Conservation (phyloP, 1,140 invertebrate species). For the Himalopsyche phryganea region DNA sequence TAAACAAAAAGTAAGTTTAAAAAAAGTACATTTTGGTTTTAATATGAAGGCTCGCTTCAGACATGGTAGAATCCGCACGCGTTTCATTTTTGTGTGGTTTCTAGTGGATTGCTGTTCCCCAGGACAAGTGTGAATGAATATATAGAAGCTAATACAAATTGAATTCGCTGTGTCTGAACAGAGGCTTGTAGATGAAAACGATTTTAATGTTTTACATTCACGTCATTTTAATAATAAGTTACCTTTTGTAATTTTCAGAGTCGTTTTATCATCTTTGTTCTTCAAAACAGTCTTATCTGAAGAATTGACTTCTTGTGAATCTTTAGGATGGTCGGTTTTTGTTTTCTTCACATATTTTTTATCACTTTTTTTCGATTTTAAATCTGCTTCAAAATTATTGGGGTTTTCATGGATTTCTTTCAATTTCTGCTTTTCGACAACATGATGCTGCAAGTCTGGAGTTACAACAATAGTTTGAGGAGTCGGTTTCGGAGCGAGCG, state of each 20-base stretch:
- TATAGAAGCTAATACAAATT: too few species aligned
- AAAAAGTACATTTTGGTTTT: too few species aligned
- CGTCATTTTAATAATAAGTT: neutral
- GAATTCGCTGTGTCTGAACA: too few species aligned
- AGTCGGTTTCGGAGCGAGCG: conserved; percentile 38
- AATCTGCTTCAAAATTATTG: conserved; percentile 14
- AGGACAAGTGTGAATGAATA: too few species aligned
- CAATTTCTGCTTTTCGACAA: conserved; percentile 10
- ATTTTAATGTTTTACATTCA: too few species aligned
- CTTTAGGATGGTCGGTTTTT: conserved; percentile 39
- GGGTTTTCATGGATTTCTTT: conserved; percentile 15
- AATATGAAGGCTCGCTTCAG: too few species aligned
- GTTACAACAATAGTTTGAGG: conserved; percentile 49
- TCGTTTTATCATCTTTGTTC: conserved; percentile 36
- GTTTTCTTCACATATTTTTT: conserved; percentile 48
- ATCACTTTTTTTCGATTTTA: conserved; percentile 34
- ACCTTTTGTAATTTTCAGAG: conserved; percentile 20
- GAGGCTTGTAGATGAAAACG: too few species aligned
- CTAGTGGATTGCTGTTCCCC: too few species aligned
- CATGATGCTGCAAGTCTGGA: conserved; percentile 29
- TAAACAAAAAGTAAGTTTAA: too few species aligned
- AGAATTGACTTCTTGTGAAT: conserved; percentile 35
- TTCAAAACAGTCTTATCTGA: conserved; percentile 39
- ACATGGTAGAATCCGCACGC: too few species aligned
- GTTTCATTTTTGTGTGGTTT: too few species aligned